Percentiles rank a stretch among this genome's conserved stretches.
Evolutionary conservation across 2,888 invertebrate species (phyloP).

Genomic region (Sinodicranocentrus sp.): DNA sequence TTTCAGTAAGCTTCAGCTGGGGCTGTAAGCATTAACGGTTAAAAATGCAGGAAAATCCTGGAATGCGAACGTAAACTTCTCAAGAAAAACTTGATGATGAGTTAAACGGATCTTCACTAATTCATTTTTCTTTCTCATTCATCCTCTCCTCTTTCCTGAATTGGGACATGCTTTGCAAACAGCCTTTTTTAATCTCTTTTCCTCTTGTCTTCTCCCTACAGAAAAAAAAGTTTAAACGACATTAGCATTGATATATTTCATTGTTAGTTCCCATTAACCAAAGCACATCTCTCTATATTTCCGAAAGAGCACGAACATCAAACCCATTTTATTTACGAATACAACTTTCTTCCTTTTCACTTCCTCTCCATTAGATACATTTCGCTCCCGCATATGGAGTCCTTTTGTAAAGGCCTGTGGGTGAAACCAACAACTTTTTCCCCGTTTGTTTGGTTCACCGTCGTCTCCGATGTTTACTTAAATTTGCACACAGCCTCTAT

Average conservation of each 20-base stretch:
- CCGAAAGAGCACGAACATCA: not conserved
- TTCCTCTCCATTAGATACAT: constrained; percentile 16
- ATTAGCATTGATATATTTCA: constrained; percentile 41
- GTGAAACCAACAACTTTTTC: not conserved
- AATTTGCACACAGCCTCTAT: not conserved
- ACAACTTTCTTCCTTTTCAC: constrained; percentile 11
- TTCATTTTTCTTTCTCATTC: too few relatives aligned
- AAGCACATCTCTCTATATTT: constrained; percentile 24
- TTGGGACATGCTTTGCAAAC: too few relatives aligned
- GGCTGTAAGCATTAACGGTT: too few relatives aligned
- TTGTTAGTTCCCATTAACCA: constrained; percentile 22
- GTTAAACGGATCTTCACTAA: too few relatives aligned
- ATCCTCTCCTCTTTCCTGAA: too few relatives aligned
- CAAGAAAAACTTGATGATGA: too few relatives aligned
- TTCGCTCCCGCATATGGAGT: not conserved
- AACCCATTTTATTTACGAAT: constrained; percentile 10
- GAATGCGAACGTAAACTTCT: too few relatives aligned
- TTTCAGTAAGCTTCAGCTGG: too few relatives aligned
- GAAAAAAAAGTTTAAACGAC: constrained; percentile 29
- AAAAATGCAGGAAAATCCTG: too few relatives aligned
- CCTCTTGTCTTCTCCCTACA: not conserved
- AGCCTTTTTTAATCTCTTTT: constrained; percentile 39
- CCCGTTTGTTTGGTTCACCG: constrained; percentile 4
- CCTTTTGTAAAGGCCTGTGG: not conserved
- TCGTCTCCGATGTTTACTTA: constrained; percentile 1